phyloP scores from a whole-genome alignment of 1,140 invertebrate genomes.

The Daktulosphaira vitifoliae region DNA sequence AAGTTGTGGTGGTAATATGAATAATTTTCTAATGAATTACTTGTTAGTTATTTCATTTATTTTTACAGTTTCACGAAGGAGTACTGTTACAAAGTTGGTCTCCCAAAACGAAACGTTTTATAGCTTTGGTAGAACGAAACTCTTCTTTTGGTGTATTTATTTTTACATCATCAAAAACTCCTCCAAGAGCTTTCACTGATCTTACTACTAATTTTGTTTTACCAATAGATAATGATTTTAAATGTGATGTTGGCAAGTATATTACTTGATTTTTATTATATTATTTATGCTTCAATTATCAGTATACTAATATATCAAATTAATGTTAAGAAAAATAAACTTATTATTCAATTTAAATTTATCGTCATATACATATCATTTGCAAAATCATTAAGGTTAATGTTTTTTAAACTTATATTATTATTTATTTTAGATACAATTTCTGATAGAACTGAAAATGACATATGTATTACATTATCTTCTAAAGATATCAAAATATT shows the following conservation, averaged over 20 bases:
- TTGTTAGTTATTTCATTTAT: constrained; percentile 34
- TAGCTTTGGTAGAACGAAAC: constrained; percentile 59
- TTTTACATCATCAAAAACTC: constrained; percentile 50
- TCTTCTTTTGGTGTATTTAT: constrained; percentile 56
- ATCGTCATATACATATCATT: not conserved
- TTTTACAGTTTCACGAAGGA: constrained; percentile 47
- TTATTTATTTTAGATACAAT: constrained; percentile 48
- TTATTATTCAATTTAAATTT: too few species aligned
- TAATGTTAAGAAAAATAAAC: not conserved
- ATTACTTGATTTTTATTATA: not conserved
- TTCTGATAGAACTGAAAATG: constrained; percentile 46
- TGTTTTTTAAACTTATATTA: constrained; percentile 37
- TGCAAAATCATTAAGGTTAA: constrained; percentile 41
- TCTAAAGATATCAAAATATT: constrained; percentile 50
- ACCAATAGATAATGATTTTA: constrained; percentile 65
- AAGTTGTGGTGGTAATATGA: constrained; percentile 47
- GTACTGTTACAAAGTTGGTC: constrained; percentile 50
- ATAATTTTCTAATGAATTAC: constrained; percentile 14
- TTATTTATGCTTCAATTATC: not conserved
- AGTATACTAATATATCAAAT: too few species aligned
- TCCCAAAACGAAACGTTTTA: constrained; percentile 47
- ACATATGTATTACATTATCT: constrained; percentile 53
- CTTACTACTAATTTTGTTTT: constrained; percentile 61
- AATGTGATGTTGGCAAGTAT: constrained; percentile 59
- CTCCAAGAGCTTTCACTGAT: constrained; percentile 58